A percentile compares a stretch with the other conserved stretches of the same genome.
Conservation (phyloP, 2,113 vertebrate genomes). For the Petrocephalus zakoni region DNA sequence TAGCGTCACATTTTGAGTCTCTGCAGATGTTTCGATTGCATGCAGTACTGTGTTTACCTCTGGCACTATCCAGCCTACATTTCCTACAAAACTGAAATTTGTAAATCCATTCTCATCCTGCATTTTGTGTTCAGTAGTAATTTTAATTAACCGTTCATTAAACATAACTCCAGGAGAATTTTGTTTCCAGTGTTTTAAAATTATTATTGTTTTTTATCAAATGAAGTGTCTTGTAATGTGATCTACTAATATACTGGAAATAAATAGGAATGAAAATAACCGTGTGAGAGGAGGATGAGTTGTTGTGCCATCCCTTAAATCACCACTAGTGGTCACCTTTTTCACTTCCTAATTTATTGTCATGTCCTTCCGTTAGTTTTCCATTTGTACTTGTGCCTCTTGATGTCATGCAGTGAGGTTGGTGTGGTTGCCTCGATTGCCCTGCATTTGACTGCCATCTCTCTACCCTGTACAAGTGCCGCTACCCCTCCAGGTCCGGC, state of each 20-base stretch:
- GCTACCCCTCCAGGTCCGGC: not conserved
- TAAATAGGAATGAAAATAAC: not conserved
- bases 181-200: not conserved
- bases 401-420: not conserved
- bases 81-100: not conserved
- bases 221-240: not conserved
- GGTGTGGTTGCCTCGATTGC: not conserved
- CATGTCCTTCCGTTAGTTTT: constrained; percentile 26
- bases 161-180: not conserved
- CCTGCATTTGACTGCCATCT: not conserved
- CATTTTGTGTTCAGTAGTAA: not conserved
- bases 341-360: not conserved
- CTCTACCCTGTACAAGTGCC: not conserved
- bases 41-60: not conserved
- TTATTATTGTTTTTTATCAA: not conserved
- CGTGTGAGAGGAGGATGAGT: not conserved
- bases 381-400: not conserved
- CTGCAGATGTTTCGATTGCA: not conserved
- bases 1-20: not conserved
- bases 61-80: not conserved
- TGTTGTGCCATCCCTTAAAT: constrained; percentile 27
- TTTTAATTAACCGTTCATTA: not conserved
- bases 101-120: not conserved
- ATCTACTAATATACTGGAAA: not conserved
- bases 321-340: constrained; percentile 43